These are phyloP conservation scores for Oophaga sylvatica DNA, from an alignment of 2,797 vertebrate species.

Conservation along the genomic window DNA sequence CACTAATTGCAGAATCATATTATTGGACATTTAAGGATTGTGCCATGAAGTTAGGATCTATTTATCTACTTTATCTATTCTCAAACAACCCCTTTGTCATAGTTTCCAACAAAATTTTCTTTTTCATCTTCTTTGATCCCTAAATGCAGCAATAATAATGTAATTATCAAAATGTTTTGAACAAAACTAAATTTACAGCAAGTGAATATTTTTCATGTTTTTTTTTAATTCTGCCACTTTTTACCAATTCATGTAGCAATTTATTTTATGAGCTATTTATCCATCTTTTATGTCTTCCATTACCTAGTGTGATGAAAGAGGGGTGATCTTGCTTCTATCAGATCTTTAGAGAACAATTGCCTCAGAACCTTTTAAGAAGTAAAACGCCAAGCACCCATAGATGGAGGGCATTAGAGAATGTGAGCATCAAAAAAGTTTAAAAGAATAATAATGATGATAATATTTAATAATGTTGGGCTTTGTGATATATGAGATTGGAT, in stretches of 20 bases:
- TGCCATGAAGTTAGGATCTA: background rate
- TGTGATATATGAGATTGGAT: background rate
- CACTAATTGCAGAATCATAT: background rate
- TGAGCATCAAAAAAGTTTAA: constrained; percentile 11
- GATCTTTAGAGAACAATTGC: constrained; percentile 22
- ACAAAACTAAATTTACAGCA: background rate
- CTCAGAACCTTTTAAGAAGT: constrained; percentile 9
- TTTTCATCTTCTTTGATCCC: background rate
- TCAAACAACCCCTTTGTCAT: background rate
- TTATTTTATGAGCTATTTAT: constrained; percentile 7
- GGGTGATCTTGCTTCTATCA: background rate
- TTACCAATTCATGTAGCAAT: constrained; percentile 5
- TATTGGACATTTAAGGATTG: background rate
- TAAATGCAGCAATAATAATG: background rate
- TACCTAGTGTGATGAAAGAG: constrained; percentile 32
- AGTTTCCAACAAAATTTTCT: background rate
- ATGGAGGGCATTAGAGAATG: background rate
- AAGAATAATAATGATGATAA: constrained; percentile 27
- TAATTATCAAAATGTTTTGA: background rate
- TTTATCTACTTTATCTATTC: background rate
- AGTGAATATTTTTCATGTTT: background rate
- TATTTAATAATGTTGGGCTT: background rate
- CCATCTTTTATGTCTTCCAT: constrained; percentile 26
- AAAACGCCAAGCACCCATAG: background rate
- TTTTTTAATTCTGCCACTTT: constrained; percentile 6